phyloP scores from a whole-genome alignment of 2,888 invertebrate genomes.

The Serrognathus titanus region DNA sequence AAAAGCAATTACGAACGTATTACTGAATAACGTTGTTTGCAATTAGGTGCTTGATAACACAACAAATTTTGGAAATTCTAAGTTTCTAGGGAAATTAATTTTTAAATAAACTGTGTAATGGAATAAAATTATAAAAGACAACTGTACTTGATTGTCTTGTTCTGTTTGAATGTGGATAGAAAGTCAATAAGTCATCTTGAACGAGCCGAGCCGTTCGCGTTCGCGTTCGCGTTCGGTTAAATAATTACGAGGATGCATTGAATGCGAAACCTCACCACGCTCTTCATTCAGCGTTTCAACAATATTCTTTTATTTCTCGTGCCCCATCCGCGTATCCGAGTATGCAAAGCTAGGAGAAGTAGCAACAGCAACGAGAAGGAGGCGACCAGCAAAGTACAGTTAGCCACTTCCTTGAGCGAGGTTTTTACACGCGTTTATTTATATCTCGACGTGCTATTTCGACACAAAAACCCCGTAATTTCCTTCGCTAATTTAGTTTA shows the following conservation, averaged over 20 bases:
- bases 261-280: background rate
- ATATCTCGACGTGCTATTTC: constrained; percentile 15
- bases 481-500: constrained; percentile 9
- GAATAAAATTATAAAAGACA: no score
- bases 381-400: constrained; percentile 15
- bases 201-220: no score
- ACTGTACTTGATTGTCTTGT: no score
- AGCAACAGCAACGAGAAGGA: constrained; percentile 9
- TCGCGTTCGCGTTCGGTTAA: no score
- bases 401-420: constrained; percentile 18
- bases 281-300: constrained; percentile 5
- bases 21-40: no score
- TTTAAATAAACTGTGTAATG: no score
- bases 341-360: constrained; percentile 14
- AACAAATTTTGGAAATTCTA: no score
- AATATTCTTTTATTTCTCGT: constrained; percentile 11
- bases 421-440: constrained; percentile 17
- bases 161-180: no score
- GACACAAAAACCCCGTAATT: constrained; percentile 13
- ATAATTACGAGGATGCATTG: background rate
- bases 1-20: no score
- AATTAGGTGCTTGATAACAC: no score
- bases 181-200: no score
- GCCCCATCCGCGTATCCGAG: constrained; percentile 7
- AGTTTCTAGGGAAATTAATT: no score